Base-by-base conservation (phyloP, 2,113 vertebrate genomes). In the Melanotaenia duboulayi region DNA sequence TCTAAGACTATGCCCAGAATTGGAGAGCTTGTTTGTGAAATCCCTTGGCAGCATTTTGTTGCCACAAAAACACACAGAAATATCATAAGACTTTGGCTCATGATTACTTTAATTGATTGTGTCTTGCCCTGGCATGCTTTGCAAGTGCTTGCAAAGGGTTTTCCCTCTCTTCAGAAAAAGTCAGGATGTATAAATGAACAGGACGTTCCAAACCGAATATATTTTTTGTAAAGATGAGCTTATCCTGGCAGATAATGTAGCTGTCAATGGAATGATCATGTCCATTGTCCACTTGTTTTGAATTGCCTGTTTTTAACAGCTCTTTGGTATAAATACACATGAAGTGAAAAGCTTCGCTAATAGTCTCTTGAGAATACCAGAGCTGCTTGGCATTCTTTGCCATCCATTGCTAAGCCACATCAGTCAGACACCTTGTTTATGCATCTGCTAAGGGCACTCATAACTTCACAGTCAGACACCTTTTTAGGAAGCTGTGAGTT, bases 401-500 rank as follows among this genome's bases (percentile, higher is more conserved):
- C 74, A 39, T 78, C 81, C 68, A 71, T 50, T 54, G 86, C 76
- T 88, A 90, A 92, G 86, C 74, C 60, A 24, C 71, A 83, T 85
- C 86, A 76, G 68, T 87, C 86, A 82, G 65, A 82, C 86, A 92
- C 86, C 91, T 92, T 91, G 89, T 93, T 92, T 88, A 76, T 92
- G 52, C 76, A 82, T 89, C 85, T 87, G 82, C 56, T 85, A 25
- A 60, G 77, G 67, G 69, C 81, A 79, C 65, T 80, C 64, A 63
- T 68, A 74, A 68, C 69, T 60, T 72, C 76, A 55, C 62, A 55
- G 85, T 75, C 61, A 0, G 46, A 52, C 71, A 37, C 78, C 67
- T 78, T 89, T 90, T 88, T 89, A 82, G 76, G 58, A 65, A 39
- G 35, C 54, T 63, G 40, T 8, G 46, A 61, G 71, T 59, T 78